Evolutionary conservation across 2,797 vertebrate genomes (phyloP).

Genomic region (Lateolabrax maculatus): DNA sequence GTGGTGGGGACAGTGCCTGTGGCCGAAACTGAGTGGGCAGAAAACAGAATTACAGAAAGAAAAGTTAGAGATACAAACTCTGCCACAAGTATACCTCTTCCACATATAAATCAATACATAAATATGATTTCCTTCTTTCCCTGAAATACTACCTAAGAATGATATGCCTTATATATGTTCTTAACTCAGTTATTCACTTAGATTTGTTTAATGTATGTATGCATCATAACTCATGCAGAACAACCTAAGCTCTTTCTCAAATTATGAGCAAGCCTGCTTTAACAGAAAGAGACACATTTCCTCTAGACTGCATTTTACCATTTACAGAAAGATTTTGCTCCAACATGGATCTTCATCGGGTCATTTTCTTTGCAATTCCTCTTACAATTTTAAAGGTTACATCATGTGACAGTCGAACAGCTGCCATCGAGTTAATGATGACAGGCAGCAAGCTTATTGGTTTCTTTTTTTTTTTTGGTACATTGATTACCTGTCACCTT

Average conservation of each 20-base stretch:
- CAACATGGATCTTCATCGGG: not conserved
- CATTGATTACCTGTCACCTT: constrained; percentile 10
- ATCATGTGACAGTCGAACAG: not conserved
- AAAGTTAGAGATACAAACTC: constrained; percentile 27
- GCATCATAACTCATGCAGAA: not conserved
- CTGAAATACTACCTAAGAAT: not conserved
- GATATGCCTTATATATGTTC: not conserved
- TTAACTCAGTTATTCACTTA: not conserved
- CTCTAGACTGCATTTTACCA: not conserved
- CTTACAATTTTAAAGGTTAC: not conserved
- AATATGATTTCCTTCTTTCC: not conserved
- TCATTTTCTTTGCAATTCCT: not conserved
- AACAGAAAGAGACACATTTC: not conserved
- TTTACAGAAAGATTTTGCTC: constrained; percentile 1
- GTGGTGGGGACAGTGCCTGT: constrained; percentile 91
- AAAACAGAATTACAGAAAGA: constrained; percentile 39
- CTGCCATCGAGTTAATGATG: constrained; percentile 1
- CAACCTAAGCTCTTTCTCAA: not conserved
- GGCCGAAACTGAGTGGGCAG: constrained; percentile 77
- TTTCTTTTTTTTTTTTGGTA: constrained; percentile 8
- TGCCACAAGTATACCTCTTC: not conserved
- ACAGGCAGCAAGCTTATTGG: not conserved
- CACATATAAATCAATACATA: not conserved
- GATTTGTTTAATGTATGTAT: not conserved
- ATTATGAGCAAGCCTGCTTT: not conserved